phyloP scores from a whole-genome alignment of 2,797 vertebrate genomes.

The Myotis vivesi region DNA sequence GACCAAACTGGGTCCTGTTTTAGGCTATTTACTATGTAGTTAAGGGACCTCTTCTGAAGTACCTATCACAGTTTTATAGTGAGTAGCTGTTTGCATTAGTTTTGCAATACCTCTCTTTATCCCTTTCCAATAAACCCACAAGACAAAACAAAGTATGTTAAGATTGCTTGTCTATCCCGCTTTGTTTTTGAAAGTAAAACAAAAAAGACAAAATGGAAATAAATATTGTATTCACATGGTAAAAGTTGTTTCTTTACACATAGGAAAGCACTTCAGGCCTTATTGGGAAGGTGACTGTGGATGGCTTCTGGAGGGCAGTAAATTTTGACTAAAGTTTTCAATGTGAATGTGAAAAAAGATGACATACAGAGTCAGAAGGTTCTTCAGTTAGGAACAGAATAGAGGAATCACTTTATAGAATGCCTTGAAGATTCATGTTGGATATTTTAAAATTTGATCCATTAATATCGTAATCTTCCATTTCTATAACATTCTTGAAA shows the following conservation, averaged over 20 bases:
- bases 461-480: background rate
- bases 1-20: background rate
- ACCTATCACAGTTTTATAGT: background rate
- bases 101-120: background rate
- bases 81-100: slow-evolving; percentile 30
- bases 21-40: background rate
- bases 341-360: background rate
- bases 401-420: background rate
- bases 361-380: background rate
- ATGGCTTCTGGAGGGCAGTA: background rate
- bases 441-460: background rate
- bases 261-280: background rate
- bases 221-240: background rate
- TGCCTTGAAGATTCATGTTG: background rate
- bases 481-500: background rate
- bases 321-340: slow-evolving; percentile 30
- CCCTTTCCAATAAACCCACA: background rate
- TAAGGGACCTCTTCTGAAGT: background rate
- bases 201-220: background rate
- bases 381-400: background rate
- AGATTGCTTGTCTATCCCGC: background rate
- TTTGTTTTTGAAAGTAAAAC: slow-evolving; percentile 18
- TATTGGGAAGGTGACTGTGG: background rate
- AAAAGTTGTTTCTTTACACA: slow-evolving; percentile 16
- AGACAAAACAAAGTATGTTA: slow-evolving; percentile 20